Evolutionary conservation across 2,888 invertebrate genomes (phyloP).

Genomic region (Apodemia duryi): DNA sequence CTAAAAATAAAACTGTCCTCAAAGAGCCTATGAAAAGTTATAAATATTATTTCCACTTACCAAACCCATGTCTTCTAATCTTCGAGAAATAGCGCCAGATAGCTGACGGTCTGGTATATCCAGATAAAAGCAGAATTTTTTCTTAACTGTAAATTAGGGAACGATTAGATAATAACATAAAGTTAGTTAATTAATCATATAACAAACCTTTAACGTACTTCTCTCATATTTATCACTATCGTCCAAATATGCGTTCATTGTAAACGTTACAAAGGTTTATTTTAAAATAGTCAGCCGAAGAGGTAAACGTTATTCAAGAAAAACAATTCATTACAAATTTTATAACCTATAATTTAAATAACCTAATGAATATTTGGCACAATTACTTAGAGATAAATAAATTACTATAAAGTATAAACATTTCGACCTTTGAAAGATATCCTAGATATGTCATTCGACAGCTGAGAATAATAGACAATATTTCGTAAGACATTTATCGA

Average conservation of each 20-base stretch:
- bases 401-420: constrained; percentile 33
- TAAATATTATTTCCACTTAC: constrained; percentile 69
- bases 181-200: not conserved
- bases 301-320: constrained; percentile 19
- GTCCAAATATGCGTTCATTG: constrained; percentile 70
- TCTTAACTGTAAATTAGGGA: constrained; percentile 64
- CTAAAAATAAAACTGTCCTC: not conserved
- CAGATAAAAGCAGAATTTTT: constrained; percentile 86
- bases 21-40: constrained; percentile 19
- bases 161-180: not conserved
- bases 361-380: not conserved
- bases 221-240: constrained; percentile 60
- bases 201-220: constrained; percentile 47
- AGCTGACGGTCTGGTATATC: constrained; percentile 85
- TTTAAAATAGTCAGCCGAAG: not conserved
- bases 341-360: not conserved
- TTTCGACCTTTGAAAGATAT: constrained; percentile 46
- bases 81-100: constrained; percentile 82
- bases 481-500: constrained; percentile 29
- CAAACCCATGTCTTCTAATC: constrained; percentile 85
- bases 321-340: constrained; percentile 8
- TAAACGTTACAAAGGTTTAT: constrained; percentile 29
- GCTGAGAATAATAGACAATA: constrained; percentile 65
- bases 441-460: constrained; percentile 62
- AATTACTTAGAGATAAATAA: constrained; percentile 18